phyloP scores from a whole-genome alignment of 1,140 invertebrate species.

The Daktulosphaira vitifoliae region DNA sequence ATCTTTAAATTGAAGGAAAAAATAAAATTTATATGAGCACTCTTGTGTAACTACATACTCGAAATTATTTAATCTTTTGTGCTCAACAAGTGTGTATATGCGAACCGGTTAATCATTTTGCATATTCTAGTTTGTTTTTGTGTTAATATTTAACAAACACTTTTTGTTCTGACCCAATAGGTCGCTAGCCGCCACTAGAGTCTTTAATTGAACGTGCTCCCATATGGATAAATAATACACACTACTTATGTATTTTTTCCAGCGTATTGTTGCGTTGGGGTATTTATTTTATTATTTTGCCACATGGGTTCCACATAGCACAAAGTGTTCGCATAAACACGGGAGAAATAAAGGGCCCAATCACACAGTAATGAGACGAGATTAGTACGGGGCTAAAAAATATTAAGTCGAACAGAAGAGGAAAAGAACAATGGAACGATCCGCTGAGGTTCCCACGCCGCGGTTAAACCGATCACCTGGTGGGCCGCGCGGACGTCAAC shows the following conservation, averaged over 20 bases:
- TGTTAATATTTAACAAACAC: slow-evolving; percentile 24
- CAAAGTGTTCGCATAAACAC: too few species aligned
- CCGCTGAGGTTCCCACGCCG: slow-evolving; percentile 18
- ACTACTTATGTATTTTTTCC: not conserved
- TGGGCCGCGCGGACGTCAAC: slow-evolving; percentile 10
- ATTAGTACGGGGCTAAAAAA: not conserved
- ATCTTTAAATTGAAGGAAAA: too few species aligned
- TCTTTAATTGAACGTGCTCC: slow-evolving; percentile 22
- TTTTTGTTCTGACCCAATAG: not conserved
- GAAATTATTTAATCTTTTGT: slow-evolving; percentile 11
- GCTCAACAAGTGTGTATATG: not conserved
- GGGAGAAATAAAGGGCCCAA: too few species aligned
- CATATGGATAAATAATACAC: not conserved
- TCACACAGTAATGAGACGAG: not conserved
- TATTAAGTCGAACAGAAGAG: slow-evolving; percentile 5
- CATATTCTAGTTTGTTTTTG: slow-evolving; percentile 13
- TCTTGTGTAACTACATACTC: too few species aligned
- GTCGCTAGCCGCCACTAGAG: not conserved
- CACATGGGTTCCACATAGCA: not conserved
- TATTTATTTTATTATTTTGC: too few species aligned
- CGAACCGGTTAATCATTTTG: slow-evolving; percentile 7
- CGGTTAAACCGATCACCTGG: slow-evolving; percentile 24
- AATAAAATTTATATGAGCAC: too few species aligned
- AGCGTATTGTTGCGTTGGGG: not conserved
- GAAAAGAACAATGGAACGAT: not conserved